phyloP scores from a whole-genome alignment of 1,140 invertebrate species.

The Eriosoma lanigerum region DNA sequence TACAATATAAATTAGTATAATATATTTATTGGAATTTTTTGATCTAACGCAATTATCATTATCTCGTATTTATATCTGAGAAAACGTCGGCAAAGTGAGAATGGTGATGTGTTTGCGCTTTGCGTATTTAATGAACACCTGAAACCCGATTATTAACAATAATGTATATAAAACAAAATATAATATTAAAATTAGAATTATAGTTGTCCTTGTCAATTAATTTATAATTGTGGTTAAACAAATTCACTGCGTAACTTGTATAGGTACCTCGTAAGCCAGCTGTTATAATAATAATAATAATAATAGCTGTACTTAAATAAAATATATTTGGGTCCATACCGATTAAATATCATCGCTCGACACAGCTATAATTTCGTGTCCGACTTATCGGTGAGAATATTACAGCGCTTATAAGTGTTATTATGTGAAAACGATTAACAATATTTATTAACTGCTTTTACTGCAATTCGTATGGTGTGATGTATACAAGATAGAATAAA shows the following conservation, averaged over 20 bases:
- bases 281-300: neutral
- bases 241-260: too few species aligned
- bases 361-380: neutral
- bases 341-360: constrained; percentile 2
- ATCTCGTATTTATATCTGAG: neutral
- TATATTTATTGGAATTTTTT: neutral
- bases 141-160: too few species aligned
- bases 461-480: neutral
- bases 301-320: neutral
- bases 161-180: too few species aligned
- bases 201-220: too few species aligned
- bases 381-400: neutral
- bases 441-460: neutral
- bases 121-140: neutral
- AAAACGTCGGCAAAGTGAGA: neutral
- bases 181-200: neutral
- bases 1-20: neutral
- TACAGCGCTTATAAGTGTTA: neutral
- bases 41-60: neutral
- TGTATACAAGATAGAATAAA: neutral
- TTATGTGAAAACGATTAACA: constrained; percentile 8
- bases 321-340: neutral
- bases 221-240: too few species aligned
- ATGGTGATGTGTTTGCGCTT: neutral
- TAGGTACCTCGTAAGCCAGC: neutral